Conservation (phyloP, 2,113 vertebrate species). For the Donacobius atricapilla region DNA sequence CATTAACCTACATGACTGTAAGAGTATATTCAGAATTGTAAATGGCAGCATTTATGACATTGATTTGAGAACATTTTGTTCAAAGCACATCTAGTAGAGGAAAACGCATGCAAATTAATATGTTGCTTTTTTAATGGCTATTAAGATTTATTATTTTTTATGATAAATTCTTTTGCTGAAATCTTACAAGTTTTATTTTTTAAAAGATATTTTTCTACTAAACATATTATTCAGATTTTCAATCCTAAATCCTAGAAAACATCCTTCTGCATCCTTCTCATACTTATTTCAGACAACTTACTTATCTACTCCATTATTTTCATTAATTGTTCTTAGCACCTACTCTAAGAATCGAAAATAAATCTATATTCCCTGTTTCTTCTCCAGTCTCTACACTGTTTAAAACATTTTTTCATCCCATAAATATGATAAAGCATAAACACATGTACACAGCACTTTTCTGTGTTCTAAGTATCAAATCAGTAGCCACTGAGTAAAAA, state of each 20-base stretch:
- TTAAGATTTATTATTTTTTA: not conserved
- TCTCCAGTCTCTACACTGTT: not conserved
- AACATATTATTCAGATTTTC: not conserved
- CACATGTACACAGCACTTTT: not conserved
- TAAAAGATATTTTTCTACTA: not conserved
- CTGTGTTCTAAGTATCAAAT: not conserved
- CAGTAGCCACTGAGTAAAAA: not conserved
- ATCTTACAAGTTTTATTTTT: not conserved
- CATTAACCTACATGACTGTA: not conserved
- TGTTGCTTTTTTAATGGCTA: not conserved
- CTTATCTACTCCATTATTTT: not conserved
- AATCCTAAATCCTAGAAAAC: not conserved
- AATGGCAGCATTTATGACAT: not conserved
- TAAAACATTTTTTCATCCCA: not conserved
- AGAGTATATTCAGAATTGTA: not conserved
- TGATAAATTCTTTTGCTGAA: not conserved
- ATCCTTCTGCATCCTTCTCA: not conserved
- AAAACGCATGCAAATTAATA: not conserved
- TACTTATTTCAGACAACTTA: conserved; percentile 17
- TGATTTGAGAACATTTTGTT: not conserved
- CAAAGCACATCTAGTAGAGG: not conserved
- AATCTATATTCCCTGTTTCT: not conserved
- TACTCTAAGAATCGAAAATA: not conserved
- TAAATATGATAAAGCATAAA: not conserved
- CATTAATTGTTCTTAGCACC: not conserved